Base-by-base conservation (phyloP, 2,797 vertebrate species). In the Trachops cirrhosus region DNA sequence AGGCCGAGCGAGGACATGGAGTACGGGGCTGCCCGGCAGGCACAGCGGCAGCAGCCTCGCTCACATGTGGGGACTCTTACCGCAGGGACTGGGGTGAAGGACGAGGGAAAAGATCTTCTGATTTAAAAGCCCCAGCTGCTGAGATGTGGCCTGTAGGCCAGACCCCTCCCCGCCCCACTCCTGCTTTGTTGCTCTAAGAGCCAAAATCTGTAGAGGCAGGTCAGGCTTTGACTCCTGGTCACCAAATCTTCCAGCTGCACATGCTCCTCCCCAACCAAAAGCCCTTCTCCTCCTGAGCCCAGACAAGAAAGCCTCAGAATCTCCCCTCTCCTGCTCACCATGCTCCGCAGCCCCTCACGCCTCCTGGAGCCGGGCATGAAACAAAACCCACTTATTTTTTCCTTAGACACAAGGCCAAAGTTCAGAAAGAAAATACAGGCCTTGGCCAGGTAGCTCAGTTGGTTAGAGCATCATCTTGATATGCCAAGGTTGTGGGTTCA, bases 381-480 rank as follows among this genome's bases (percentile, higher is more conserved):
- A 68, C 0, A 11, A 85, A 93, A 52, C 59, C 68, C 41, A 22
- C 39, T 75, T 54, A 24, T 15, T 89, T 91, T 80, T 96, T 68
- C 87, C 74, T 79, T 87, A 57, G 64, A 57, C 16, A 62, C n/a
- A 41, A 64, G 77, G 12, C 34, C 52, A 22, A 19, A n/a, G 79
- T 24, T 83, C 79, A 37, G 75, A 67, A 59, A 48, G n/a, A 79
- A 83, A 95, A 32, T 34, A 8, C 2, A 37, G 75, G n/a, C 15
- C 62, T 6, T 32, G 62, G 62, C 62, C 1, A 1, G 29, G 32
- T n/a, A n/a, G 29, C 32, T 64, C 62, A 29, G 59, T 64, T 32
- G 59, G 59, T 32, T 62, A 62, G 59, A 62, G 59, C 26, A 62
- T 62, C 26, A 21, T 62, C 59, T 15, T 62, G 14, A 32, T 64